These are phyloP conservation scores for Champsocephalus esox DNA, from an alignment of 2,797 vertebrate species.

Conservation along the genomic window DNA sequence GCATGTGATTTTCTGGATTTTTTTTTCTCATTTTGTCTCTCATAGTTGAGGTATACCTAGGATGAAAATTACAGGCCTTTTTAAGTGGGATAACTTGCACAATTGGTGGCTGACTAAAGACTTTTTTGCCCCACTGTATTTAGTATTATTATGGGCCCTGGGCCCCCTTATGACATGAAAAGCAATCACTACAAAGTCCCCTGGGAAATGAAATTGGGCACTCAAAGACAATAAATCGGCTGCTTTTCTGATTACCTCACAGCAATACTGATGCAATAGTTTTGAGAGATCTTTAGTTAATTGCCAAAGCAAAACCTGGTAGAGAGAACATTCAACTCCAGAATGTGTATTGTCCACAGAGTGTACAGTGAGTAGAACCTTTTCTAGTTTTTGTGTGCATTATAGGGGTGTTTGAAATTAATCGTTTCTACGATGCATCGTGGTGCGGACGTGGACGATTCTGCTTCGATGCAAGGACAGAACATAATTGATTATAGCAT, in stretches of 20 bases:
- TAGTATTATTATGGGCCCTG: constrained; percentile 19
- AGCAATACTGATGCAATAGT: constrained; percentile 3
- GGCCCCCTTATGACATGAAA: constrained; percentile 31
- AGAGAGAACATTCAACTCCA: neutral
- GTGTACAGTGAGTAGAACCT: neutral
- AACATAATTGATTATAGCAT: too few species aligned
- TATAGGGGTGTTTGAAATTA: too few species aligned
- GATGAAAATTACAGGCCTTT: too few species aligned
- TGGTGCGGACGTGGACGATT: too few species aligned
- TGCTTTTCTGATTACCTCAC: constrained; percentile 14
- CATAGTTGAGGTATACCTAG: too few species aligned
- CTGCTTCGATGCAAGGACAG: too few species aligned
- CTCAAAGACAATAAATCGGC: constrained; percentile 46
- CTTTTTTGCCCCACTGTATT: neutral
- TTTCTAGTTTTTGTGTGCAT: neutral
- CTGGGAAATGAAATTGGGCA: constrained; percentile 51
- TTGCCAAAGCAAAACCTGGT: neutral
- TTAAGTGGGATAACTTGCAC: too few species aligned
- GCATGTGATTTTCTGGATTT: too few species aligned
- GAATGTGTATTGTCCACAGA: neutral
- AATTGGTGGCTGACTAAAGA: too few species aligned
- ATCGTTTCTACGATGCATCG: too few species aligned
- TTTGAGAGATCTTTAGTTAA: constrained; percentile 44
- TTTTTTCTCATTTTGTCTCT: too few species aligned
- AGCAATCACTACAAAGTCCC: constrained; percentile 32